Evolutionary conservation across 2,113 vertebrate genomes (phyloP).

Genomic region (Hypocryptadius cinnamomeus): DNA sequence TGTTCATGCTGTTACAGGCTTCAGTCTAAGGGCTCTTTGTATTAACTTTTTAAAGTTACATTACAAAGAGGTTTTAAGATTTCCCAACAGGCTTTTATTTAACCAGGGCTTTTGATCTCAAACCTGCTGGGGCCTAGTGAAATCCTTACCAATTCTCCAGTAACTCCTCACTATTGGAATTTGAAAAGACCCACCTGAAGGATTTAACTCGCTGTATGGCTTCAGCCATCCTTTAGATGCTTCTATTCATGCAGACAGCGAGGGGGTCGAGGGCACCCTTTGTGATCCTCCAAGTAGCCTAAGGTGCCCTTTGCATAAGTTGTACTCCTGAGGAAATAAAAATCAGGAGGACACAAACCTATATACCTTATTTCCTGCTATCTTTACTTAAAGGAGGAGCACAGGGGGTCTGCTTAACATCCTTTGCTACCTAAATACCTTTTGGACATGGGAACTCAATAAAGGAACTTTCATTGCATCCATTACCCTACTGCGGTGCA

Average conservation of each 20-base stretch:
- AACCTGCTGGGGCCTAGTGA: slow-evolving; percentile 77
- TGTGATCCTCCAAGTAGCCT: slow-evolving; percentile 76
- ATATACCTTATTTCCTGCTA: slow-evolving; percentile 79
- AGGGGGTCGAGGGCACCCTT: slow-evolving; percentile 67
- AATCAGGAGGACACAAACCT: slow-evolving; percentile 74
- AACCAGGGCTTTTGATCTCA: slow-evolving; percentile 81
- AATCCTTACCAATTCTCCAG: slow-evolving; percentile 81
- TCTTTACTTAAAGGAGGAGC: slow-evolving; percentile 73
- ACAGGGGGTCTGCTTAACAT: slow-evolving; percentile 77
- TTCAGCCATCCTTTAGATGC: slow-evolving; percentile 70
- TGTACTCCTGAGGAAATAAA: slow-evolving; percentile 77
- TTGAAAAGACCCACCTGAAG: slow-evolving; percentile 85
- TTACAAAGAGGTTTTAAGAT: slow-evolving; percentile 84
- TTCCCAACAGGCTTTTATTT: slow-evolving; percentile 82
- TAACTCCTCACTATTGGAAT: slow-evolving; percentile 78
- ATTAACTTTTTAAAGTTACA: slow-evolving; percentile 83
- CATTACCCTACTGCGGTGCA: slow-evolving; percentile 92
- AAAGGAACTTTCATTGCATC: slow-evolving; percentile 82
- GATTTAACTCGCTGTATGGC: slow-evolving; percentile 74
- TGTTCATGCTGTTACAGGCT: slow-evolving; percentile 73
- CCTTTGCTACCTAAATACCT: slow-evolving; percentile 85
- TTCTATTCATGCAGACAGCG: slow-evolving; percentile 67
- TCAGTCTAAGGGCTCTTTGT: slow-evolving; percentile 78
- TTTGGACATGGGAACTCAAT: slow-evolving; percentile 87
- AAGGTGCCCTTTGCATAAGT: slow-evolving; percentile 78